phyloP scores from a whole-genome alignment of 2,888 invertebrate genomes.

The Rotaria macrura region DNA sequence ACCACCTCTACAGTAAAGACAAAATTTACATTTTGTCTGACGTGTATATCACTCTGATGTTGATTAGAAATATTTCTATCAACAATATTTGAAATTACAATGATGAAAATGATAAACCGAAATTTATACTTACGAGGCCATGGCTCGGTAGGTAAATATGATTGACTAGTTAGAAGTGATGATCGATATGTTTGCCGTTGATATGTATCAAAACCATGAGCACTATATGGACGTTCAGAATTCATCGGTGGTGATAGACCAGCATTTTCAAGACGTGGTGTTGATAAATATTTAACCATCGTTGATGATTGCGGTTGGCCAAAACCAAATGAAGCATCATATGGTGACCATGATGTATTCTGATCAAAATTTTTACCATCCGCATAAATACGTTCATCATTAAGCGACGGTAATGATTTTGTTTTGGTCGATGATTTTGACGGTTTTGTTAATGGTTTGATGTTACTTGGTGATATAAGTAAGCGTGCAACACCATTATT shows the following conservation, averaged over 20 bases:
- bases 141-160: background rate
- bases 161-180: background rate
- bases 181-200: background rate
- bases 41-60: no score
- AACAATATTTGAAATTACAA: no score
- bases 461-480: constrained; percentile 6
- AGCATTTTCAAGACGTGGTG: background rate
- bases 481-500: constrained; percentile 7
- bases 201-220: constrained; percentile 4
- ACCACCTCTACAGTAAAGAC: no score
- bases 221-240: background rate
- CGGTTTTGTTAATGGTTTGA: background rate
- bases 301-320: background rate
- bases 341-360: background rate
- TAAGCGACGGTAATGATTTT: constrained; percentile 10
- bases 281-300: constrained; percentile 7
- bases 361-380: background rate
- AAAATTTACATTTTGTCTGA: no score
- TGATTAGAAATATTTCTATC: no score
- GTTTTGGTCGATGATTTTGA: background rate
- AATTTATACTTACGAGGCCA: constrained; percentile 14
- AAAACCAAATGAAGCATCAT: background rate
- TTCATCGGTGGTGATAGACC: background rate
- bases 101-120: no score
- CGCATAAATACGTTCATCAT: background rate